Evolutionary conservation across 2,113 vertebrate species (phyloP).

Genomic region (human (Homo sapiens)): GRCh38 chr6:96530501-96531000

Average conservation of each 20-base stretch:
- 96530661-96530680: not conserved
- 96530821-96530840: not conserved
- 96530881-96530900: not conserved
- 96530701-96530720: not conserved
- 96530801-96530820: not conserved
- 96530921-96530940: too few relatives aligned
- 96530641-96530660: not conserved
- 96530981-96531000: too few relatives aligned
- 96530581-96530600: not conserved
- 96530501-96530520: not conserved
- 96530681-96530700: not conserved
- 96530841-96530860: not conserved
- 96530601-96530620: not conserved
- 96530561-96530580: not conserved
- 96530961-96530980: too few relatives aligned
- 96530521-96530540: not conserved
- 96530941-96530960: too few relatives aligned
- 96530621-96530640: not conserved
- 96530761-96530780: not conserved
- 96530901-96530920: too few relatives aligned
- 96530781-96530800: not conserved
- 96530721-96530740: not conserved
- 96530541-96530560: not conserved
- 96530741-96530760: not conserved
- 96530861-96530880: not conserved